Percentiles rank a stretch among this genome's conserved stretches.
phyloP scores from a whole-genome alignment of 2,797 vertebrate species.

The Chromis chromis region DNA sequence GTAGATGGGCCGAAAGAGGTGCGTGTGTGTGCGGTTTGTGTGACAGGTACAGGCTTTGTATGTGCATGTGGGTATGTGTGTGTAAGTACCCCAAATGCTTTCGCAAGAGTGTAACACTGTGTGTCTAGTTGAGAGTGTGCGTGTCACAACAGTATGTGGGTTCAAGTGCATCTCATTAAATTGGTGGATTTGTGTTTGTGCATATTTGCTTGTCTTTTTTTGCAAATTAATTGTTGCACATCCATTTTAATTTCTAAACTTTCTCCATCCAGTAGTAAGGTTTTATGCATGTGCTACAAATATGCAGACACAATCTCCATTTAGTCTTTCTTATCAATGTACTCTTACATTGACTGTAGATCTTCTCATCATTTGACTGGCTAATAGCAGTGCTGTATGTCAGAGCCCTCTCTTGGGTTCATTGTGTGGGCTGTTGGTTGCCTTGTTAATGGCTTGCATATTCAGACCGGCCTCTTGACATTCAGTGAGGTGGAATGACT shows the following conservation, averaged over 20 bases:
- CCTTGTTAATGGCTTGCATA: constrained; percentile 46
- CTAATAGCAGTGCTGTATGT: constrained; percentile 46
- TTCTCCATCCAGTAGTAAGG: not conserved
- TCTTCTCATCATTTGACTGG: constrained; percentile 25
- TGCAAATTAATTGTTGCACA: not conserved
- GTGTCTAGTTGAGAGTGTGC: constrained; percentile 8
- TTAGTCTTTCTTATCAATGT: not conserved
- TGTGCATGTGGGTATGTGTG: constrained; percentile 4
- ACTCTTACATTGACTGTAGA: not conserved
- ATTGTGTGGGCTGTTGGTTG: constrained; percentile 40
- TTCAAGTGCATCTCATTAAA: constrained; percentile 15
- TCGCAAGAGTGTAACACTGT: not conserved
- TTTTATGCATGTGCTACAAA: not conserved
- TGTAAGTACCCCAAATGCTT: not conserved
- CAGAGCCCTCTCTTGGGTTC: constrained; percentile 34
- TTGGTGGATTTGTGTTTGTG: constrained; percentile 7
- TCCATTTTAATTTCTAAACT: not conserved
- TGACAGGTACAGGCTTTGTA: not conserved
- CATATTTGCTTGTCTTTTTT: not conserved
- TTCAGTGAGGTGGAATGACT: constrained; percentile 45
- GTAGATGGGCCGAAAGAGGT: constrained; percentile 37
- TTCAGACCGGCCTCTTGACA: constrained; percentile 61
- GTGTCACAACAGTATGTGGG: not conserved
- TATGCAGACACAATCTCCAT: not conserved
- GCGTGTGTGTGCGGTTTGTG: constrained; percentile 29